Percentiles rank a stretch among this genome's conserved stretches.
phyloP scores from a whole-genome alignment of 2,888 invertebrate genomes.

The Drosophila cognata region DNA sequence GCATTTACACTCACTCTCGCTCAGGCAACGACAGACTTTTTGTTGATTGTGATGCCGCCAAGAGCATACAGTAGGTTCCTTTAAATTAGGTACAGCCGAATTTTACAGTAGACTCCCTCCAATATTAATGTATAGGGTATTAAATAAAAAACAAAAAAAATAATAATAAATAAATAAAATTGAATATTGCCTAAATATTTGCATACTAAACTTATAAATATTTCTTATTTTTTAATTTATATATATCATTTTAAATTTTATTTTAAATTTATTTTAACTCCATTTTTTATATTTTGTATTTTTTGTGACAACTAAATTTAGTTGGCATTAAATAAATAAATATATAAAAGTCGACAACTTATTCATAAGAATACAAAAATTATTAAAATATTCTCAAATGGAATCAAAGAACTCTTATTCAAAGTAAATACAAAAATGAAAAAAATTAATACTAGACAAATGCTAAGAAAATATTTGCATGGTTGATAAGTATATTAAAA shows the following conservation, averaged over 20 bases:
- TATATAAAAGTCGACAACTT: neutral
- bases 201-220: neutral
- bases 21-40: constrained; percentile 15
- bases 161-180: neutral
- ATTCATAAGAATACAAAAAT: neutral
- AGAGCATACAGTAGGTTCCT: constrained; percentile 37
- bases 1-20: constrained; percentile 13
- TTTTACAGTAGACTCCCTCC: constrained; percentile 14
- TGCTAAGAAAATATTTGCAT: no score
- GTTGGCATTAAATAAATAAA: no score
- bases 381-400: neutral
- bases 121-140: neutral
- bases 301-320: no score
- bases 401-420: neutral
- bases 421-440: neutral
- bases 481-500: neutral
- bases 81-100: neutral
- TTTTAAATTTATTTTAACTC: no score
- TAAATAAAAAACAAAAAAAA: neutral
- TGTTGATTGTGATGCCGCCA: constrained; percentile 28
- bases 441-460: neutral
- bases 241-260: no score
- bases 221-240: no score
- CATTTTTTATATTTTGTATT: no score
- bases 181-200: neutral